Conservation (phyloP, 2,113 vertebrate species). For the Muscicapa adusta region DNA sequence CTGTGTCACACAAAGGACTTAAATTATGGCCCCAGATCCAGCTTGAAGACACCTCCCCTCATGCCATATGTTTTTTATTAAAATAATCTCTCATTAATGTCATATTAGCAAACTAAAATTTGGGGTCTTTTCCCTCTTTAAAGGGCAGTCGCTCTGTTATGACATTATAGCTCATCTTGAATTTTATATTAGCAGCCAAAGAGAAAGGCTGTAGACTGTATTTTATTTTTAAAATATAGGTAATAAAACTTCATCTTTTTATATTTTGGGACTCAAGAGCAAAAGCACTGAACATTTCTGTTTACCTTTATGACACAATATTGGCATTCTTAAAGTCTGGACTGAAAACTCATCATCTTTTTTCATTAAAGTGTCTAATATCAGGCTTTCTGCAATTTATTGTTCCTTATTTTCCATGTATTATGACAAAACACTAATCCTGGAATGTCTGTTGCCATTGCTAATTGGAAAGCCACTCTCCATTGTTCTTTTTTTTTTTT, state of each 20-base stretch:
- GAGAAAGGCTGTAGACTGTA: neutral
- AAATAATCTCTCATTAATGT: neutral
- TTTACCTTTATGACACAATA: slow-evolving; percentile 14
- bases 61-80: neutral
- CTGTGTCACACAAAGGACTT: neutral
- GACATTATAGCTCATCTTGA: neutral
- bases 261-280: neutral
- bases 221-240: neutral
- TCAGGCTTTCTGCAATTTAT: neutral
- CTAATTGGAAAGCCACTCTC: slow-evolving; percentile 13
- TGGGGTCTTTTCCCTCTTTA: neutral
- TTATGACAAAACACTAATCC: slow-evolving; percentile 57
- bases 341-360: slow-evolving; percentile 11
- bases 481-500: neutral
- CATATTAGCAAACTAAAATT: neutral
- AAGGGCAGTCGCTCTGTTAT: neutral
- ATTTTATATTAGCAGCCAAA: neutral
- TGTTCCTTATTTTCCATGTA: neutral
- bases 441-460: neutral
- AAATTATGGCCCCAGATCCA: neutral
- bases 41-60: neutral
- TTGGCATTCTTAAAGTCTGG: slow-evolving; percentile 6
- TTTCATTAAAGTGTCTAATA: slow-evolving; percentile 24
- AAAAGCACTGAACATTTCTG: neutral
- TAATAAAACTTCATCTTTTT: slow-evolving; percentile 1